Evolutionary conservation across 2,113 vertebrate species (phyloP), one percentile per base, ranked within the genome.

Genomic region (Xenotilapia flavipinnis): DNA sequence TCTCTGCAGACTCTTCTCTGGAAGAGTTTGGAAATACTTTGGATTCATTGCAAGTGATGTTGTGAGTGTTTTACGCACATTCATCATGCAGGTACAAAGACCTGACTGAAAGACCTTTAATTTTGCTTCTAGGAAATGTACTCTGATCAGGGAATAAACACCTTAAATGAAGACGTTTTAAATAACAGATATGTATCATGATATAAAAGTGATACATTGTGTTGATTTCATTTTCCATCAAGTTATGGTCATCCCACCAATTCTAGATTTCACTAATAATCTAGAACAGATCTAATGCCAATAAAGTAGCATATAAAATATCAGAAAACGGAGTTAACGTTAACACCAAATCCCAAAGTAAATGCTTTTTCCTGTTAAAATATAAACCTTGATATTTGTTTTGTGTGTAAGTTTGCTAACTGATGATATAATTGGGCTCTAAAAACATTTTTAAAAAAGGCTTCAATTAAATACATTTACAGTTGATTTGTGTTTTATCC

Each of bases 191-290:
- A 45, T 42, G 65, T 9, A 70, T 42, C 65, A 26, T 23, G 21
- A 42, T 2, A 23, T 42, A 42, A 42, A 45, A 42, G 11, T 26
- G 12, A 70, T 23, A 70, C n/a, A 23, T 14, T 0, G 1, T 40
- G 62, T 40, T 68, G n/a, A 68, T 68, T 68, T 68, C 4, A 68
- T 40, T 68, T 40, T 68, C 33, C 11, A 21, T 68, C 8, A 40
- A 2, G 5, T 38, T 68, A 40, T 40, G 3, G 7, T 68, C 10
- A 5, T 15, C 38, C 38, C 21, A 45, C 13, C 13, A 40, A 73
- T 40, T 73, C 21, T 73, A 68, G 11, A 68, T 38, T 68, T 68
- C 60, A 68, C 33, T 2, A 68, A 13, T 28, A 28, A 73, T 47
- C 6, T 28, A 73, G 6, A 47, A 45, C 17, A 26, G 3, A 11